phyloP scores from a whole-genome alignment of 2,888 invertebrate species.

The Ceramica pisi region DNA sequence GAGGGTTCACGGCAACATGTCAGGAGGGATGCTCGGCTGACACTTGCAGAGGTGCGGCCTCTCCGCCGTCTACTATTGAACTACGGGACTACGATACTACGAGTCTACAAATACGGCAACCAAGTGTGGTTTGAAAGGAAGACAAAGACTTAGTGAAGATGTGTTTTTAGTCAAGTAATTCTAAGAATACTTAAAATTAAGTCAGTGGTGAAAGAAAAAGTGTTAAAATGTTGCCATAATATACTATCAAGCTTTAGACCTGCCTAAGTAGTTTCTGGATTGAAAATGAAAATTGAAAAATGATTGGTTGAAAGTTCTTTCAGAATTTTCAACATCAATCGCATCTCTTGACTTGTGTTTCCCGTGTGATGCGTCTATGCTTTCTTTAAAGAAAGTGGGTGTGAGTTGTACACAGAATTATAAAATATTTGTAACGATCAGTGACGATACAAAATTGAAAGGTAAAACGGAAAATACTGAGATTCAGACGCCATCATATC shows the following conservation, averaged over 20 bases:
- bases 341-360: no score
- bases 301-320: no score
- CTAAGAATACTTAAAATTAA: background rate
- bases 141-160: constrained; percentile 15
- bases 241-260: no score
- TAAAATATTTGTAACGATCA: no score
- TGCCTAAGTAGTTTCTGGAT: no score
- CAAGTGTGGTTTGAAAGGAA: constrained; percentile 3
- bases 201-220: background rate
- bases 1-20: constrained; percentile 97
- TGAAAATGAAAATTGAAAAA: no score
- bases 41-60: constrained; percentile 83
- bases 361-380: no score
- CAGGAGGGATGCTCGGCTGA: constrained; percentile 91
- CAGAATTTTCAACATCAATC: no score
- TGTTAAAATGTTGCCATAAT: no score
- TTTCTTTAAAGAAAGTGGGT: background rate
- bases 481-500: no score
- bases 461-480: background rate
- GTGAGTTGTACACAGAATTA: no score
- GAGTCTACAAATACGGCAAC: background rate
- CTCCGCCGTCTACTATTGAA: constrained; percentile 74
- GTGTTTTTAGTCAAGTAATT: constrained; percentile 11
- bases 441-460: background rate
- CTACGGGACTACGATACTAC: background rate